These are phyloP conservation scores for Valencia hispanica DNA, from an alignment of 2,797 vertebrate species.

Conservation along the genomic window DNA sequence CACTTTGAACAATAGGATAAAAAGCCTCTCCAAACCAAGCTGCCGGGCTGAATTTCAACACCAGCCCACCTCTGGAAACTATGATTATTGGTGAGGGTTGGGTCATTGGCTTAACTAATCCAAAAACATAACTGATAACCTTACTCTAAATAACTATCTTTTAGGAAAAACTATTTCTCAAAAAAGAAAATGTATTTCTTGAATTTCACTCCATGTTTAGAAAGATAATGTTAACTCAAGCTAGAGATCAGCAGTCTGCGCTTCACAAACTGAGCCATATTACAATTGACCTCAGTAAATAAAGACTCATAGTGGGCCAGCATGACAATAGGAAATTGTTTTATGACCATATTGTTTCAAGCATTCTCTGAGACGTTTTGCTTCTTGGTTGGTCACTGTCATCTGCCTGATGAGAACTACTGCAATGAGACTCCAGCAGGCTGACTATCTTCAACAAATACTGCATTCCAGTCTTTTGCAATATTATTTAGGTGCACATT, in stretches of 20 bases:
- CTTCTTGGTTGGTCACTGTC: background rate
- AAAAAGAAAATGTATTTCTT: background rate
- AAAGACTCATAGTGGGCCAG: background rate
- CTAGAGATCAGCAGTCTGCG: background rate
- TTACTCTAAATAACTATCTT: background rate
- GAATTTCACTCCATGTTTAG: background rate
- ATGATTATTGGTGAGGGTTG: too few species aligned
- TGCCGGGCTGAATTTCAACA: too few species aligned
- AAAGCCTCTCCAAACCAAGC: too few species aligned
- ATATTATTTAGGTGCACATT: background rate
- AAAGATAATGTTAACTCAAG: background rate
- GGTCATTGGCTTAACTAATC: too few species aligned
- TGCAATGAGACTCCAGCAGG: background rate
- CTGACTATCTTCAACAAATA: background rate
- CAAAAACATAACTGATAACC: too few species aligned
- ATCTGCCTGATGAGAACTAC: background rate
- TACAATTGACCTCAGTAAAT: background rate
- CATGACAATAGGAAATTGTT: background rate
- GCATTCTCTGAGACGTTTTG: background rate
- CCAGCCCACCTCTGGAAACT: too few species aligned
- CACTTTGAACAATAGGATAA: too few species aligned
- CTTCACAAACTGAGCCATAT: background rate
- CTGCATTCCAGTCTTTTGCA: background rate
- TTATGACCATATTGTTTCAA: background rate
- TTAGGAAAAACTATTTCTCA: background rate